A percentile compares a stretch with the other conserved stretches of the same genome.
Evolutionary conservation across 1,140 invertebrate genomes (phyloP).

Genomic region (Bombus vancouverensis): DNA sequence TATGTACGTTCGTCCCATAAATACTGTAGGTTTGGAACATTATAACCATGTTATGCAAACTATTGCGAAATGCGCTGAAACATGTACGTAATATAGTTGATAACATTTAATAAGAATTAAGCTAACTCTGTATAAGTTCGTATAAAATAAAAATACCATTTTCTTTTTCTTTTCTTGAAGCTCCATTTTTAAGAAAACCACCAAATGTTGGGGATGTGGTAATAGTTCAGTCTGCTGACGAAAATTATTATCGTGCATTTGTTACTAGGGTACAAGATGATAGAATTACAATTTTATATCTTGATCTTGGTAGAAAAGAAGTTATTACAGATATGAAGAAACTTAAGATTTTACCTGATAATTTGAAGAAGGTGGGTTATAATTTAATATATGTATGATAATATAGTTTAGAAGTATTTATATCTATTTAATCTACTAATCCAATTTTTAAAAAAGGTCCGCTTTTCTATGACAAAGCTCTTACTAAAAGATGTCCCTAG

Average conservation of each 20-base stretch:
- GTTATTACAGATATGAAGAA: conserved; percentile 52
- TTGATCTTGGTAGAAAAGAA: conserved; percentile 77
- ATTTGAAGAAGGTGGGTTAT: conserved; percentile 68
- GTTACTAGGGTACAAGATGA: conserved; percentile 49
- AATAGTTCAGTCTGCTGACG: conserved; percentile 60
- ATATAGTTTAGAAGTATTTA: background rate
- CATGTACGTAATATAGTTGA: too few species aligned
- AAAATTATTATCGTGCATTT: conserved; percentile 76
- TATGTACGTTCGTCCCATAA: too few species aligned
- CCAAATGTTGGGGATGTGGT: too few species aligned
- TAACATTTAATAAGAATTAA: too few species aligned
- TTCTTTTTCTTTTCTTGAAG: too few species aligned
- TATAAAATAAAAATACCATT: too few species aligned
- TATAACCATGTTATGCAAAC: too few species aligned
- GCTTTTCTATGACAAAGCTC: conserved; percentile 57
- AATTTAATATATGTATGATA: background rate
- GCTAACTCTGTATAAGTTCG: too few species aligned
- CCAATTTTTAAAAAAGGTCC: background rate
- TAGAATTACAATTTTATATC: conserved; percentile 66
- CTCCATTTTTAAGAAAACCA: too few species aligned
- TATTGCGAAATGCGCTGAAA: too few species aligned
- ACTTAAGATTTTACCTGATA: conserved; percentile 63
- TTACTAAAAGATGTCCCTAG: conserved; percentile 68
- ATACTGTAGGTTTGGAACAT: too few species aligned
- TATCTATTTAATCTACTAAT: too few species aligned